Evolutionary conservation across 2,888 invertebrate species (phyloP).

Genomic region (Napeogenes sylphis): DNA sequence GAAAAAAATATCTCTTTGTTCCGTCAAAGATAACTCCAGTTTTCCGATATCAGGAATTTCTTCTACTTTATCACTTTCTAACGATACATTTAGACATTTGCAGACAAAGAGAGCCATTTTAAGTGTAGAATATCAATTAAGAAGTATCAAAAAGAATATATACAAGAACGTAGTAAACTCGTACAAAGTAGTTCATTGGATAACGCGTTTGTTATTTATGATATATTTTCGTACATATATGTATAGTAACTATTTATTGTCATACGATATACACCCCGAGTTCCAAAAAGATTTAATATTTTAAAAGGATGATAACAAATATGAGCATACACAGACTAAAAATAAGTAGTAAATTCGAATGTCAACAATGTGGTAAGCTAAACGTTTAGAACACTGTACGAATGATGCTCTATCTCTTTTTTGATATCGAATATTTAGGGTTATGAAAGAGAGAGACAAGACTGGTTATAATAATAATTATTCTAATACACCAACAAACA

Average conservation of each 20-base stretch:
- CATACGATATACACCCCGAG: slow-evolving; percentile 1
- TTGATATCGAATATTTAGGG: background rate
- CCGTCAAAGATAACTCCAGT: slow-evolving; percentile 76
- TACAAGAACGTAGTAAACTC: slow-evolving; percentile 53
- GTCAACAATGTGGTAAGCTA: background rate
- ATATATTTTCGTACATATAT: slow-evolving; percentile 29
- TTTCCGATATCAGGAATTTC: slow-evolving; percentile 75
- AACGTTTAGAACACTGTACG: background rate
- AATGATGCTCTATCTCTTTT: background rate
- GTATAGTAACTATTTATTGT: slow-evolving; percentile 10
- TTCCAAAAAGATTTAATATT: background rate
- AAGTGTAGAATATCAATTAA: slow-evolving; percentile 37
- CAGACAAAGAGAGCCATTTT: slow-evolving; percentile 81
- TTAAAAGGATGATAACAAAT: background rate
- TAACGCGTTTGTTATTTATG: slow-evolving; percentile 43
- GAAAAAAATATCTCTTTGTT: slow-evolving; percentile 82
- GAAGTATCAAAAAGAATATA: slow-evolving; percentile 49
- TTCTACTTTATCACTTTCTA: slow-evolving; percentile 79
- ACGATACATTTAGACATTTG: slow-evolving; percentile 85
- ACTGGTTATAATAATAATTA: background rate
- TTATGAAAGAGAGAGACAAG: slow-evolving; percentile 1
- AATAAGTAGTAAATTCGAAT: background rate
- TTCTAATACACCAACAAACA: background rate
- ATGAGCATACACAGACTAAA: background rate
- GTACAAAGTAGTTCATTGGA: slow-evolving; percentile 46